Evolutionary conservation across 2,888 invertebrate genomes (phyloP), one percentile per base, ranked within the genome.

Genomic region (Flexamia atlantica): DNA sequence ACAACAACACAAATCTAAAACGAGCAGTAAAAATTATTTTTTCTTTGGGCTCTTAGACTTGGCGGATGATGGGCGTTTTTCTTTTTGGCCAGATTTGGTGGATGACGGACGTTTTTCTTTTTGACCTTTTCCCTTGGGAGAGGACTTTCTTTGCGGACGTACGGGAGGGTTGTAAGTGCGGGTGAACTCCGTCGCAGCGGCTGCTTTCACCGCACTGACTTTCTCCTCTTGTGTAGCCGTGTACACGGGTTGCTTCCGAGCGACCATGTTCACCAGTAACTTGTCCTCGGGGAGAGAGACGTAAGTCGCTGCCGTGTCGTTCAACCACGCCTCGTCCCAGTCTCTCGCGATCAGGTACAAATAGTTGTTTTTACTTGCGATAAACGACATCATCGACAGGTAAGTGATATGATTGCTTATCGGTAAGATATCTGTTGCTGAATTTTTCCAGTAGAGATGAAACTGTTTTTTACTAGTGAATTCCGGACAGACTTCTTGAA

Each of bases 401-500:
- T 72, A 82, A 20, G 82, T 53, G 32, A 82, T 72, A 28, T 82
- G 68, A 32, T 82, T 82, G 28, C 42, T 64, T 12, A 82, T 72
- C 7, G 82, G 82, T 23, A 82, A 53, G 30, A 82, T 14, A 25
- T 82, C 70, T 30, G 72, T 32, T 9, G 42, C 23, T 53, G 82
- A 82, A 32, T 72, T 53, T 20, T 72, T 70, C 72, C 72, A 82
- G 53, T 82, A 82, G 7, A 82, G 53, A 72, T 82, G 28, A 28
- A 72, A 82, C 32, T n/a, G 1, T 30, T 46, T 70, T 64, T 70
- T 70, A 72, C 46, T 72, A 4, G 5, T 53, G 28, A 82, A 82
- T 32, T 82, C 82, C 25, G 82, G 82, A 72, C 82, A 82, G 4
- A 72, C 82, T 20, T 82, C 79, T 32, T 30, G 20, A 36, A 79